Percentiles rank a stretch among this genome's conserved stretches.
Evolutionary conservation across 2,888 invertebrate species (phyloP).

Genomic region (Drosophila longiperda): DNA sequence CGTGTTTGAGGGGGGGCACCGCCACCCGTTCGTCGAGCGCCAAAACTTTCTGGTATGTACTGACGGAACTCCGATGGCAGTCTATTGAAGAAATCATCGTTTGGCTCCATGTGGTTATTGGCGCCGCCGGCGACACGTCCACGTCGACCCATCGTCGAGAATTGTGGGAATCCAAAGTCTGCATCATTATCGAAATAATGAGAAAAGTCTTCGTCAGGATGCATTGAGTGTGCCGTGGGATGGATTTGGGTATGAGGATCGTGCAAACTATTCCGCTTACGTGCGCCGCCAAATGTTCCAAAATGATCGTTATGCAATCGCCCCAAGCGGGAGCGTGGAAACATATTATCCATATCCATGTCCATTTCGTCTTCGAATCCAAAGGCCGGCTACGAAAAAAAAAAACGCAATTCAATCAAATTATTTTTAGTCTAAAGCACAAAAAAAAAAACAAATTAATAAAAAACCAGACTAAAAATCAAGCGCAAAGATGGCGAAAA

Average conservation of each 20-base stretch:
- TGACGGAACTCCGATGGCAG: conserved; percentile 85
- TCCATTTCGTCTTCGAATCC: conserved; percentile 83
- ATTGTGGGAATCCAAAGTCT: conserved; percentile 84
- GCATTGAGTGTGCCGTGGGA: conserved; percentile 54
- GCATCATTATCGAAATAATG: conserved; percentile 78
- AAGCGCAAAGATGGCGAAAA: conserved; percentile 49
- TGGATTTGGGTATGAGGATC: conserved; percentile 68
- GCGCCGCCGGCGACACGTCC: conserved; percentile 63
- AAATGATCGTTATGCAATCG: conserved; percentile 84
- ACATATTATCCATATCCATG: conserved; percentile 83
- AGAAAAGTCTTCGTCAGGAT: conserved; percentile 77
- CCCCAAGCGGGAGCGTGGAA: conserved; percentile 82
- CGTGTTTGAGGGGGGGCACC: conserved; percentile 34
- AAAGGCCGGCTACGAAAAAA: conserved; percentile 81
- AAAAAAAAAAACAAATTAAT: neutral
- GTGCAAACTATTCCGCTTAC: conserved; percentile 83
- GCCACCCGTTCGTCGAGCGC: conserved; percentile 70
- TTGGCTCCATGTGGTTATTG: conserved; percentile 65
- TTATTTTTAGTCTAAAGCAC: conserved; percentile 11
- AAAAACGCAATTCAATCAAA: conserved; percentile 16
- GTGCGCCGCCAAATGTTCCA: conserved; percentile 81
- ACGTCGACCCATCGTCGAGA: conserved; percentile 82
- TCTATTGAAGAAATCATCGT: conserved; percentile 83
- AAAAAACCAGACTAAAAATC: conserved; percentile 1
- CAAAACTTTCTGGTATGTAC: conserved; percentile 84